Conservation (phyloP, 2,113 vertebrate species). For the Pygoscelis antarcticus region DNA sequence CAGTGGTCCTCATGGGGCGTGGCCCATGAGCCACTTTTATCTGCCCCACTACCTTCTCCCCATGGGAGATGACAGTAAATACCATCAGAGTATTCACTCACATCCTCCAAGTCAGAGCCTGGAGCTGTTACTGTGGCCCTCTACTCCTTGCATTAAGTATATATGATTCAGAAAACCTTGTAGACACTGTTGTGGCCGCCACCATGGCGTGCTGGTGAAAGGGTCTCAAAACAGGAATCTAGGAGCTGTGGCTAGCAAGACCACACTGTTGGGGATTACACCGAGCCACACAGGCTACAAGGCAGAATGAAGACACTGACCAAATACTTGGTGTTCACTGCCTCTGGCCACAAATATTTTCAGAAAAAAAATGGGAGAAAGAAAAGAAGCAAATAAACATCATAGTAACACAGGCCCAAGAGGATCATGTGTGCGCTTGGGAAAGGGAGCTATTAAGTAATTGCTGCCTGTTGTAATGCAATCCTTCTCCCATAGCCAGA, state of each 20-base stretch:
- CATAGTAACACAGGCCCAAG: background rate
- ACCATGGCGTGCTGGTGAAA: fast-evolving
- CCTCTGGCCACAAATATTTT: background rate
- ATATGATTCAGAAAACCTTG: background rate
- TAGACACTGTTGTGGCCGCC: background rate
- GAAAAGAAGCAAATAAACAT: background rate
- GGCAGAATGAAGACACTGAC: background rate
- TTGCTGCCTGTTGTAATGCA: background rate
- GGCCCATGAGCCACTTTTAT: background rate
- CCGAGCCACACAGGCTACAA: background rate
- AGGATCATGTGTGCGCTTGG: background rate
- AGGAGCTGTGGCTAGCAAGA: background rate
- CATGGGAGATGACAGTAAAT: background rate
- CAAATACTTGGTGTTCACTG: background rate
- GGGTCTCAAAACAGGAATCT: background rate
- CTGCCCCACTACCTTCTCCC: background rate
- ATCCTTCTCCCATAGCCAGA: background rate
- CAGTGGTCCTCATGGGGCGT: background rate
- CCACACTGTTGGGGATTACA: background rate
- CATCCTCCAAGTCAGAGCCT: background rate
- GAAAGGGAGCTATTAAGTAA: background rate
- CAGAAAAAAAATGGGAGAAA: background rate
- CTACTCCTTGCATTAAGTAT: background rate
- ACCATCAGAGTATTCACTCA: background rate
- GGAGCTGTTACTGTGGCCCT: background rate